A percentile compares a stretch with the other conserved stretches of the same genome.
Evolutionary conservation across 2,113 vertebrate species (phyloP).

Genomic region (Osmerus eperlanus): DNA sequence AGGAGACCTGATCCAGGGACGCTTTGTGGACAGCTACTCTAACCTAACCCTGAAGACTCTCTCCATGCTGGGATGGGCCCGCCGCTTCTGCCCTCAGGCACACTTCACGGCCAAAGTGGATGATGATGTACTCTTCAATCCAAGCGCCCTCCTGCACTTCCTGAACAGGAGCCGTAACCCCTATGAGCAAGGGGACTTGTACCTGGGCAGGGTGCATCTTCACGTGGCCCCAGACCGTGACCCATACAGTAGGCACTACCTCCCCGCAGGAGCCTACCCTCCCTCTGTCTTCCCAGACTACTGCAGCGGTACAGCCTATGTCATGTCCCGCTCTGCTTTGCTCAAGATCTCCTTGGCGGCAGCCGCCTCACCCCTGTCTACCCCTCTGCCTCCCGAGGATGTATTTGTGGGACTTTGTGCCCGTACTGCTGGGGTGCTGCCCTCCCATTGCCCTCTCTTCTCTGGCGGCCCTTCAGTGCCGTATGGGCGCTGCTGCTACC

Average conservation of each 20-base stretch:
- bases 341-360: conserved; percentile 74
- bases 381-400: conserved; percentile 77
- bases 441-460: conserved; percentile 76
- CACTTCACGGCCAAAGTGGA: conserved; percentile 85
- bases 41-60: conserved; percentile 88
- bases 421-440: conserved; percentile 70
- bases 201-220: conserved; percentile 82
- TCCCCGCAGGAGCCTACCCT: conserved; percentile 68
- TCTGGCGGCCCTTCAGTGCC: conserved; percentile 75
- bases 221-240: conserved; percentile 69
- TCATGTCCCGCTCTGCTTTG: conserved; percentile 76
- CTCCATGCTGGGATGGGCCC: conserved; percentile 76
- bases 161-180: conserved; percentile 61
- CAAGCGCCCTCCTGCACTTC: conserved; percentile 68
- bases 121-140: conserved; percentile 87
- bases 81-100: conserved; percentile 73
- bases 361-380: conserved; percentile 48
- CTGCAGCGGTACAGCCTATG: conserved; percentile 84
- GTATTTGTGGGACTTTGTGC: conserved; percentile 83
- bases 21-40: conserved; percentile 80
- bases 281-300: conserved; percentile 78
- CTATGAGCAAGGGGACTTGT: conserved; percentile 68
- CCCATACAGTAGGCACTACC: conserved; percentile 70
- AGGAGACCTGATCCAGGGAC: conserved; percentile 80
- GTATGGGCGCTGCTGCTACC: conserved; percentile 80